phyloP scores from a whole-genome alignment of 2,888 invertebrate genomes.

The Ormyrus labotus region DNA sequence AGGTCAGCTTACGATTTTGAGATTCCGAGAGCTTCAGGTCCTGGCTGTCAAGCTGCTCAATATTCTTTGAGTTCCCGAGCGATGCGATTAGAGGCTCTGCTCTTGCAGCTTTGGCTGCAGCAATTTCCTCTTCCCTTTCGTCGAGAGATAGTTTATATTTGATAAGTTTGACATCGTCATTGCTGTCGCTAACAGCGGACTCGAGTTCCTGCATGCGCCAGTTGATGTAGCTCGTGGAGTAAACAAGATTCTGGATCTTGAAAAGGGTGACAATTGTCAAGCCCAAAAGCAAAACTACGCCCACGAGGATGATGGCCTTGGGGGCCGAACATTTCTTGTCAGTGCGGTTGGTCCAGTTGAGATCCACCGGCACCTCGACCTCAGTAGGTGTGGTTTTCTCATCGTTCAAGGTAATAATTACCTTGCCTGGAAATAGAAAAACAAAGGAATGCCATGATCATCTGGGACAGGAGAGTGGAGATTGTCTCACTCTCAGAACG shows the following conservation, averaged over 20 bases:
- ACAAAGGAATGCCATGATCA: conserved; percentile 49
- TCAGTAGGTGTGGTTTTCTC: conserved; percentile 56
- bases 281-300: conserved; percentile 51
- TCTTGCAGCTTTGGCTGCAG: conserved; percentile 26
- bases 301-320: conserved; percentile 48
- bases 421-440: conserved; percentile 56
- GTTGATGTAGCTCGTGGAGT: conserved; percentile 55
- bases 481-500: conserved; percentile 31
- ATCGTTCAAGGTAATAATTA: conserved; percentile 58
- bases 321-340: conserved; percentile 42
- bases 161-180: conserved; percentile 53
- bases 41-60: conserved; percentile 29
- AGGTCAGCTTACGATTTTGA: conserved; percentile 45
- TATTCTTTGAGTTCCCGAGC: conserved; percentile 15
- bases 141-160: conserved; percentile 50
- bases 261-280: conserved; percentile 52
- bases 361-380: conserved; percentile 58
- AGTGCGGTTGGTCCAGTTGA: conserved; percentile 55
- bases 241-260: conserved; percentile 57
- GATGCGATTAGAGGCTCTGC: conserved; percentile 48
- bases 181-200: conserved; percentile 51
- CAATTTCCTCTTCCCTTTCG: conserved; percentile 41
- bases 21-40: conserved; percentile 53
- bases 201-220: conserved; percentile 56
- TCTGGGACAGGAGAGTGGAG: conserved; percentile 45